Evolutionary conservation across 2,113 vertebrate genomes (phyloP), one percentile per base, ranked within the genome.

Genomic region (Centropus bengalensis): DNA sequence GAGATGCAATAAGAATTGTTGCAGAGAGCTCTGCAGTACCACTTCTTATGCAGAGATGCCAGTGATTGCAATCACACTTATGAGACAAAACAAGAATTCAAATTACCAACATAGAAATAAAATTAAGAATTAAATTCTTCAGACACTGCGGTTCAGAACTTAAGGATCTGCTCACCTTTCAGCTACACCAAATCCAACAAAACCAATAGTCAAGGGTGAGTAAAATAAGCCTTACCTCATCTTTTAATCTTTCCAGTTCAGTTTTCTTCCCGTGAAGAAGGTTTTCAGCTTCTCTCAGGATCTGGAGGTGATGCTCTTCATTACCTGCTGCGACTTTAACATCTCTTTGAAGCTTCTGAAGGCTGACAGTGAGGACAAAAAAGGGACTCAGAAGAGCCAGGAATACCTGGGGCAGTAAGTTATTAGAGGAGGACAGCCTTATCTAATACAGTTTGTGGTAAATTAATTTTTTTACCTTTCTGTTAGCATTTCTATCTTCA

Each of bases 291-390:
- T 98, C 98, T 66, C 66, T 96, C 12, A 98, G 97, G 68, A 96
- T 97, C 2, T 97, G 97, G 22, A 98, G 95, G 59, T 97, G 97
- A 84, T 97, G 94, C 14, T 88, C 95, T 91, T 98, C 98, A 1
- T 83, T 97, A 60, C 59, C 90, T 82, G 98, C 97, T 4, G 98
- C 98, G 28, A 95, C 76, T 58, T 86, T 84, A 6, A 98, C 77
- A 40, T 98, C 98, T 71, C 84, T 95, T 8, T 98, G 98, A 70
- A 98, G 96, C 67, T 97, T 98, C 95, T 98, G 98, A 88, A 99
- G 97, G 28, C 98, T 99, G 77, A 33, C 38, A 73, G 89, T 9
- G 30, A 89, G 70, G 18, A 91, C 11, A 52, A 54, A 67, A 94
- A 38, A 42, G 73, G 22, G 24, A 22, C 32, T 52, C 49, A 70